Conservation (phyloP, 2,113 vertebrate genomes). For the Ptilonorhynchus violaceus region DNA sequence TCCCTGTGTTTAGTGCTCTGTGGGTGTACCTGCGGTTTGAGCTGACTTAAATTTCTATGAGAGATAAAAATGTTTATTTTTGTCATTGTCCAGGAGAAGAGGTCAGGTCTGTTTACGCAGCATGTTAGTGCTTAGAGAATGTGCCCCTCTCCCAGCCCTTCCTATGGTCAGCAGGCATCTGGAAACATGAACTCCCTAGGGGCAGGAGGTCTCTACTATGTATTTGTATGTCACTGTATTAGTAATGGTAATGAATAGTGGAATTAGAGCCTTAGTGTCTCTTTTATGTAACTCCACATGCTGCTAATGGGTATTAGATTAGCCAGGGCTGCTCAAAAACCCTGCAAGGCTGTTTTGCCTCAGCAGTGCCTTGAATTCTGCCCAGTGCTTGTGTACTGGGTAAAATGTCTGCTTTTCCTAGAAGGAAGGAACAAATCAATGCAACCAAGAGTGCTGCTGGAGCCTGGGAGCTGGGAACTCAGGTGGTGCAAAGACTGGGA, state of each 20-base stretch:
- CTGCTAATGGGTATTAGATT: not conserved
- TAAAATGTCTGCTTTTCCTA: not conserved
- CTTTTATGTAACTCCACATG: not conserved
- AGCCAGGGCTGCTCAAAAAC: slow-evolving; percentile 6
- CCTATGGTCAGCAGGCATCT: not conserved
- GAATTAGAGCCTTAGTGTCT: not conserved
- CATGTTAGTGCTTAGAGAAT: not conserved
- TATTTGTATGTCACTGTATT: not conserved
- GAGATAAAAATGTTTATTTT: not conserved
- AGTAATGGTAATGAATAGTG: slow-evolving; percentile 7
- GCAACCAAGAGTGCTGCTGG: not conserved
- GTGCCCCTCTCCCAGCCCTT: not conserved
- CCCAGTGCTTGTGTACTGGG: not conserved
- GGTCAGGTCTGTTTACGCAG: not conserved
- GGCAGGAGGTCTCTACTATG: not conserved
- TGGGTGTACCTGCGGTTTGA: not conserved
- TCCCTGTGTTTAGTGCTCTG: not conserved
- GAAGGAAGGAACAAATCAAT: not conserved
- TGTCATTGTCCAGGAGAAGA: not conserved
- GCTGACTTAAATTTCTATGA: not conserved
- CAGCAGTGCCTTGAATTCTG: not conserved
- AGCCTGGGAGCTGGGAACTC: not conserved
- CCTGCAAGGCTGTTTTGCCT: not conserved
- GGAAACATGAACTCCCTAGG: not conserved
- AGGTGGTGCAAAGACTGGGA: not conserved